Percentiles rank a stretch among this genome's conserved stretches.
Conservation (phyloP, 1,140 invertebrate genomes). For the Littorina saxatilis region DNA sequence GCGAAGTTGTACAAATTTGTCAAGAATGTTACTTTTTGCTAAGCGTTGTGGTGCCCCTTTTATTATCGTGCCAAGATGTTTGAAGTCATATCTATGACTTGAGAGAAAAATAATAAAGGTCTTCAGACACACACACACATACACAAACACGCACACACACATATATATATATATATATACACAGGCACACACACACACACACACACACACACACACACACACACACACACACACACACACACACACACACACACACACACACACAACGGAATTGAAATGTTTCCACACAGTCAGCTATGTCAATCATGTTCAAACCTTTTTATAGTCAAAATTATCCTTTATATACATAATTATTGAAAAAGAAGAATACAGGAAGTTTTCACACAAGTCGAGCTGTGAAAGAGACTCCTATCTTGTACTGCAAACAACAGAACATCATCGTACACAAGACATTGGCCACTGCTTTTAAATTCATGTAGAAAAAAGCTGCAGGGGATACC, state of each 20-base stretch:
- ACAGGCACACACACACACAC: not conserved
- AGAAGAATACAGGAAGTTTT: conserved; percentile 27
- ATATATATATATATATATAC: not conserved
- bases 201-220: not conserved
- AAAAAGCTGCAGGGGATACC: not conserved
- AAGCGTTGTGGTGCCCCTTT: too few species aligned
- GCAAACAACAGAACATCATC: not conserved
- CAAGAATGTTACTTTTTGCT: too few species aligned
- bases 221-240: not conserved
- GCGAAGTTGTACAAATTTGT: too few species aligned
- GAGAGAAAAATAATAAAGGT: too few species aligned
- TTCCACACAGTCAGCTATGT: too few species aligned
- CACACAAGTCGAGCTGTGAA: conserved; percentile 10
- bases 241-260: not conserved
- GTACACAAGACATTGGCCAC: not conserved
- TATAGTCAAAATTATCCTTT: too few species aligned
- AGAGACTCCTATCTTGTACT: not conserved
- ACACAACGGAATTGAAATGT: too few species aligned
- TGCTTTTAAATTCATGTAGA: not conserved
- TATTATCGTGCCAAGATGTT: too few species aligned
- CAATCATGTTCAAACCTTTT: conserved; percentile 1
- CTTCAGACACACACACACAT: not conserved
- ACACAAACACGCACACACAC: not conserved
- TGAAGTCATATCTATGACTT: too few species aligned
- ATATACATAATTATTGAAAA: conserved; percentile 24